Conservation (phyloP, 2,888 invertebrate genomes). For the Lucinisca nassula region DNA sequence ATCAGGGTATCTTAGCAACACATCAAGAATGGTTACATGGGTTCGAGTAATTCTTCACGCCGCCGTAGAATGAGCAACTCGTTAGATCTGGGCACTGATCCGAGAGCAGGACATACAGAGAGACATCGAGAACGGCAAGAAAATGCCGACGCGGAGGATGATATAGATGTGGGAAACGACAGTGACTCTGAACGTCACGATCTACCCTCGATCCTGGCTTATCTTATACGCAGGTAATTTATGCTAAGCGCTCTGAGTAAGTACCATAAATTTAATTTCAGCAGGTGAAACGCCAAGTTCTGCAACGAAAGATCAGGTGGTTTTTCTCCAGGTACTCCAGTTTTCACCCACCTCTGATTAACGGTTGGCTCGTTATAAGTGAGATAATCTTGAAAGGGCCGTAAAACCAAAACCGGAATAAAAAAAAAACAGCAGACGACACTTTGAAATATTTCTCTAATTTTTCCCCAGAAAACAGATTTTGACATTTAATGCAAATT, state of each 20-base stretch:
- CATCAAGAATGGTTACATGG: constrained; percentile 66
- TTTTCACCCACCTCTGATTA: no score
- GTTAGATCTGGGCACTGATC: constrained; percentile 37
- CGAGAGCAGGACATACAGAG: constrained; percentile 31
- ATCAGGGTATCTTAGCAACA: not conserved
- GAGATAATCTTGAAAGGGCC: no score
- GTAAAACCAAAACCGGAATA: no score
- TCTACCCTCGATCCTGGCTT: constrained; percentile 80
- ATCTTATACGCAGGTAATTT: constrained; percentile 80
- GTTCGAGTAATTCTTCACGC: constrained; percentile 69
- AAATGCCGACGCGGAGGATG: not conserved
- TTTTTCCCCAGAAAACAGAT: no score
- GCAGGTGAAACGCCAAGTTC: no score
- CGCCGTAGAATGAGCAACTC: constrained; percentile 69
- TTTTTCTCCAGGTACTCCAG: no score
- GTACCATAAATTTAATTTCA: no score
- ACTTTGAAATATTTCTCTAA: no score
- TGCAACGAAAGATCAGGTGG: no score
- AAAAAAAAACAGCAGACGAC: no score
- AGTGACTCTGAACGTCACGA: constrained; percentile 76
- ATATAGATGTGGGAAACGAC: constrained; percentile 25
- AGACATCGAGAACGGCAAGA: not conserved
- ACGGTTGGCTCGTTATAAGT: no score
- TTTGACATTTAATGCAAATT: no score
- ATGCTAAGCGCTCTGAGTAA: not conserved